Conservation (phyloP, 2,888 invertebrate species). For the Melinaea marsaeus region DNA sequence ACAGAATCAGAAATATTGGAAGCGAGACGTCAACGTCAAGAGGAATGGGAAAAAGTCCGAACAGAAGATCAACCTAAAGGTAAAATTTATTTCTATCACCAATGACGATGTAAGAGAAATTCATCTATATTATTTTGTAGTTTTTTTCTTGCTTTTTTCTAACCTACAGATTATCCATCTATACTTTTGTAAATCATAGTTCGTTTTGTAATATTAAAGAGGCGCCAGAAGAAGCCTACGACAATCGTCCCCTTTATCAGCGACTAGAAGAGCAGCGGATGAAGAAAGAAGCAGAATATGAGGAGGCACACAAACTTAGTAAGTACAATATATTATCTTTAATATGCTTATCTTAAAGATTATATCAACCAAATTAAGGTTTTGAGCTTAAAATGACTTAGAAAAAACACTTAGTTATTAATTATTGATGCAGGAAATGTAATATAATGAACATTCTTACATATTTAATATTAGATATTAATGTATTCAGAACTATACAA, state of each 20-base stretch:
- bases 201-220: constrained; percentile 72
- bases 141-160: background rate
- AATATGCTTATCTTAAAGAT: no score
- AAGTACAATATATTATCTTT: constrained; percentile 48
- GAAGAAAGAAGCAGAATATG: constrained; percentile 94
- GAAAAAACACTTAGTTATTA: no score
- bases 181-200: constrained; percentile 16
- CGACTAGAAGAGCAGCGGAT: constrained; percentile 94
- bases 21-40: constrained; percentile 87
- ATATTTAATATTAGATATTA: no score
- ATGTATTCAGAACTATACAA: no score
- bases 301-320: constrained; percentile 98
- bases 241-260: constrained; percentile 92
- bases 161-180: background rate
- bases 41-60: constrained; percentile 98
- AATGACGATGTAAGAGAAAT: background rate
- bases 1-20: constrained; percentile 92
- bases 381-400: no score
- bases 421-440: no score
- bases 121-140: background rate
- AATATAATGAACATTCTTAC: no score
- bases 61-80: constrained; percentile 93
- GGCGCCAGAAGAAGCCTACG: constrained; percentile 89
- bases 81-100: constrained; percentile 50
- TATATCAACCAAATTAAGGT: no score